Percentiles rank a stretch among this genome's conserved stretches.
phyloP scores from a whole-genome alignment of 2,888 invertebrate species.

The Apeira syringaria region DNA sequence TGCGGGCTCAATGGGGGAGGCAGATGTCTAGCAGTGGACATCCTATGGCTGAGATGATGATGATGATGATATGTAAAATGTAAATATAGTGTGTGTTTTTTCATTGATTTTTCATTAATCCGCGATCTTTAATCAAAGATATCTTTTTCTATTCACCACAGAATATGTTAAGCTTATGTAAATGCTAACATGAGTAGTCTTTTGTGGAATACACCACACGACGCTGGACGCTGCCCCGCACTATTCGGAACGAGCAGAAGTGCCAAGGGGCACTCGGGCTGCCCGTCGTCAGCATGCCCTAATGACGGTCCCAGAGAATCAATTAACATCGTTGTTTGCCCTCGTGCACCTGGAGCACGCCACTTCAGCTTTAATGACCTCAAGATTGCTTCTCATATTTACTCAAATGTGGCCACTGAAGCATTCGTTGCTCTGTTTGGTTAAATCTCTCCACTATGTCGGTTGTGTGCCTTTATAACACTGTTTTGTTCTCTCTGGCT shows the following conservation, averaged over 20 bases:
- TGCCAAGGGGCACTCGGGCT: slow-evolving; percentile 12
- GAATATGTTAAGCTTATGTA: no score
- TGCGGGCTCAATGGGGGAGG: no score
- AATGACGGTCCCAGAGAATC: slow-evolving; percentile 20
- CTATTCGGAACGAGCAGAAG: slow-evolving; percentile 11
- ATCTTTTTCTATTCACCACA: no score
- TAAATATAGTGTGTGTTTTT: no score
- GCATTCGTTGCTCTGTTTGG: slow-evolving; percentile 13
- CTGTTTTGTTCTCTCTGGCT: slow-evolving; percentile 2
- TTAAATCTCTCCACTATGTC: slow-evolving; percentile 1
- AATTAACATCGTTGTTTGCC: slow-evolving; percentile 23
- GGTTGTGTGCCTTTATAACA: slow-evolving; percentile 6
- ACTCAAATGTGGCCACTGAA: slow-evolving; percentile 11
- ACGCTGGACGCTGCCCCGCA: not conserved
- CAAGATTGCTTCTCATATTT: slow-evolving; percentile 23
- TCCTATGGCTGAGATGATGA: no score
- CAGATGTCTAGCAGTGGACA: no score
- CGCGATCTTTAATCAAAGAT: no score
- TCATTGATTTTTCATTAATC: no score
- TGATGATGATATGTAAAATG: no score
- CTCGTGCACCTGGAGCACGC: slow-evolving; percentile 9
- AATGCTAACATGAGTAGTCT: no score
- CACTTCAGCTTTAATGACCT: slow-evolving; percentile 20
- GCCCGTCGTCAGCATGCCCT: slow-evolving; percentile 4
- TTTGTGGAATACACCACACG: no score